Evolutionary conservation across 2,113 vertebrate genomes (phyloP).

Genomic region (Tapirus terrestris): DNA sequence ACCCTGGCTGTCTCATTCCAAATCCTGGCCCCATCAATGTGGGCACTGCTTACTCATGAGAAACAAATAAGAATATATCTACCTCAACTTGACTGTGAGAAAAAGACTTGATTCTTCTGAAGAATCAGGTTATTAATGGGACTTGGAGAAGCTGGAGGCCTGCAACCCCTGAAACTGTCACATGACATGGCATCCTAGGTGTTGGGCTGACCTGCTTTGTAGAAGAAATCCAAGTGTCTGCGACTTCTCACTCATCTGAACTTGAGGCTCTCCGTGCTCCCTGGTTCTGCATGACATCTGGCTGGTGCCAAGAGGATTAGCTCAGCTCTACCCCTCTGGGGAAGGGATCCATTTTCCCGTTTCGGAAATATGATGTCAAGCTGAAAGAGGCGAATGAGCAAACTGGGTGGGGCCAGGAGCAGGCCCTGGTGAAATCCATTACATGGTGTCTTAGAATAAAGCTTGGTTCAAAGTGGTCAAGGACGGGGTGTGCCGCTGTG

Average conservation of each 20-base stretch:
- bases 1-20: neutral
- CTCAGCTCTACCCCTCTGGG: neutral
- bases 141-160: neutral
- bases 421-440: neutral
- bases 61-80: neutral
- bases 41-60: neutral
- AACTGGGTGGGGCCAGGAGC: neutral
- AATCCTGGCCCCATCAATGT: neutral
- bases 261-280: neutral
- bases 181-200: neutral
- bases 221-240: neutral
- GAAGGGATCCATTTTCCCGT: conserved; percentile 10
- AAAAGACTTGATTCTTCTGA: neutral
- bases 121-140: neutral
- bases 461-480: neutral
- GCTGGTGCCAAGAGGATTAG: neutral
- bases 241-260: neutral
- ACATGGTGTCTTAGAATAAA: conserved; percentile 38
- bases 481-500: conserved; percentile 40
- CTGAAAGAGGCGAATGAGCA: conserved; percentile 22
- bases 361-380: conserved; percentile 15
- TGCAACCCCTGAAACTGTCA: neutral
- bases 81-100: neutral
- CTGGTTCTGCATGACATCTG: neutral
- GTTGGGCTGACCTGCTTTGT: neutral